Conservation (phyloP, 2,113 vertebrate genomes). For the Aldabrachelys gigantea region DNA sequence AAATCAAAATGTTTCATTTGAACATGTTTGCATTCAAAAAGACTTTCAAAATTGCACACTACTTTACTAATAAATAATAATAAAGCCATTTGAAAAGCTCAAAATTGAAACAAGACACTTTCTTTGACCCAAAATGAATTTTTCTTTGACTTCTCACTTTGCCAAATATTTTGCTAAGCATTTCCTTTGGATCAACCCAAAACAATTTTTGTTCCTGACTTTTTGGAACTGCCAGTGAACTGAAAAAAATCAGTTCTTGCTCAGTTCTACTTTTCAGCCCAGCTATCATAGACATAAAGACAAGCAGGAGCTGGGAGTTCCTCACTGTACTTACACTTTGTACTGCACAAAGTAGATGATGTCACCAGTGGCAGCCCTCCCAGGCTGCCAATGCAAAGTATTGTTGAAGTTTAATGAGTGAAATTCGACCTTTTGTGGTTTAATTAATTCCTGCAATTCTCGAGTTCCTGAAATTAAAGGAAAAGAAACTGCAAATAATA, state of each 20-base stretch:
- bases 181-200: not conserved
- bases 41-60: not conserved
- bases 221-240: not conserved
- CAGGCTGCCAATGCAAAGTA: constrained; percentile 76
- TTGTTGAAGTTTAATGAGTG: constrained; percentile 75
- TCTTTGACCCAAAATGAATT: too few relatives aligned
- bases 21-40: too few relatives aligned
- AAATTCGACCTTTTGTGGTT: constrained; percentile 71
- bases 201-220: not conserved
- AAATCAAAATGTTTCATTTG: too few relatives aligned
- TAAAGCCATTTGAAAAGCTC: too few relatives aligned
- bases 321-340: constrained; percentile 74
- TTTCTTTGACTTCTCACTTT: not conserved
- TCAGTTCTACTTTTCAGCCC: not conserved
- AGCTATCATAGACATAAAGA: not conserved
- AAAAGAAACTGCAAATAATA: not conserved
- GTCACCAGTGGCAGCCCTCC: not conserved
- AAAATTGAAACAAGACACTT: too few relatives aligned
- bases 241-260: not conserved
- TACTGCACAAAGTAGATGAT: constrained; percentile 77
- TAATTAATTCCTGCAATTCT: constrained; percentile 45
- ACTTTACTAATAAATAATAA: not conserved
- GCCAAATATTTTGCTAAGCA: not conserved
- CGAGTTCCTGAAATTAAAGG: constrained; percentile 45
- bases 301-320: rapidly evolving